A percentile compares a stretch with the other conserved stretches of the same genome.
Conservation (phyloP, 2,888 invertebrate species). For the Ectobius pallidus region DNA sequence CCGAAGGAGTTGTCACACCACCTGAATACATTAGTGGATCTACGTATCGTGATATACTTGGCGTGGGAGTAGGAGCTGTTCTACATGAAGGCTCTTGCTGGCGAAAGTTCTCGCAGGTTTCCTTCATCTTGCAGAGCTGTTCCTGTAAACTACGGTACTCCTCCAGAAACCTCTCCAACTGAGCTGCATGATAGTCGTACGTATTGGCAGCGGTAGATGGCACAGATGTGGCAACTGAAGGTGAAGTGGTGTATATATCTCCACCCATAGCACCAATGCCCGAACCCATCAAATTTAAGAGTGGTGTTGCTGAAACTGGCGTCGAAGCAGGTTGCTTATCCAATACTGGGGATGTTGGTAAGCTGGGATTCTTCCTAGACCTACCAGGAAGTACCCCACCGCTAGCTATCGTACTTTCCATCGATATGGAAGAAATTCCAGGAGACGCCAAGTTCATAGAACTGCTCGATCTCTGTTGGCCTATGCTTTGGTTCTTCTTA, state of each 20-base stretch:
- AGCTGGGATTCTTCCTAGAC: constrained; percentile 61
- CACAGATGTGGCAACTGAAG: constrained; percentile 33
- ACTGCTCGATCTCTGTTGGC: constrained; percentile 67
- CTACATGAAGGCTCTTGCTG: constrained; percentile 52
- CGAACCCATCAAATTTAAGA: constrained; percentile 65
- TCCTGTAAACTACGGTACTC: constrained; percentile 79
- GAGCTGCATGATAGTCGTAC: constrained; percentile 80
- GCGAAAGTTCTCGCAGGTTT: constrained; percentile 72
- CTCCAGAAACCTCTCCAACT: constrained; percentile 78
- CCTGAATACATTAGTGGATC: constrained; percentile 57
- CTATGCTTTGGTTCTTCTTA: constrained; percentile 51
- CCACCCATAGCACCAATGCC: constrained; percentile 48
- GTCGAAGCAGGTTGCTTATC: constrained; percentile 46
- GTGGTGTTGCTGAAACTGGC: constrained; percentile 58
- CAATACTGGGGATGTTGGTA: constrained; percentile 69
- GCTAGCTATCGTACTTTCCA: constrained; percentile 1
- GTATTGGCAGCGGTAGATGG: constrained; percentile 54
- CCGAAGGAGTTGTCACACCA: constrained; percentile 49
- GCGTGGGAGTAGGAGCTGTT: constrained; percentile 3
- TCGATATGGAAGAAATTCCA: constrained; percentile 45
- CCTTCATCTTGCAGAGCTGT: constrained; percentile 80
- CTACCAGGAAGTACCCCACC: constrained; percentile 23
- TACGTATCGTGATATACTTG: constrained; percentile 49
- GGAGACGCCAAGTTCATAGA: constrained; percentile 70
- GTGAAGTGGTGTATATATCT: constrained; percentile 20